phyloP scores from a whole-genome alignment of 2,797 vertebrate genomes.

The Xyrichtys novacula region DNA sequence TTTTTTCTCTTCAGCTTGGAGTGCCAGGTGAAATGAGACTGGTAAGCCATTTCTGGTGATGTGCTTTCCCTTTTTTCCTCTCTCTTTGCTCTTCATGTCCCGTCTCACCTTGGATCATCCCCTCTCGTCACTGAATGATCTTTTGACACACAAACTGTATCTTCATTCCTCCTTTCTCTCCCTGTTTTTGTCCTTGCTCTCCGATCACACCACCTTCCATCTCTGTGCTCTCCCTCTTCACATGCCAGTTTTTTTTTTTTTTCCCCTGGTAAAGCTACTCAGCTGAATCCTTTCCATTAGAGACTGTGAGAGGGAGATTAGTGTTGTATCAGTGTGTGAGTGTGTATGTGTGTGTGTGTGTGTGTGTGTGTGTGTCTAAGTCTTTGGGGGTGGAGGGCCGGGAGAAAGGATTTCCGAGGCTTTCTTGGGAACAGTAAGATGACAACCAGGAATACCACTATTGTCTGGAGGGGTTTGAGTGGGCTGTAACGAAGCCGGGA shows the following conservation, averaged over 20 bases:
- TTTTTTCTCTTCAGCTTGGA: constrained; percentile 66
- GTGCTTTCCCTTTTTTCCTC: constrained; percentile 12
- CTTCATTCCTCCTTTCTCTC: constrained; percentile 43
- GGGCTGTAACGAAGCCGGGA: constrained; percentile 28
- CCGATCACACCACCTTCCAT: constrained; percentile 41
- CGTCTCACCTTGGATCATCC: constrained; percentile 29
- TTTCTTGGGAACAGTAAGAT: constrained; percentile 69
- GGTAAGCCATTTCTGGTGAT: constrained; percentile 64
- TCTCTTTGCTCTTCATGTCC: constrained; percentile 35
- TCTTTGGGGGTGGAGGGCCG: constrained; percentile 62
- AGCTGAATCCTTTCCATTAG: constrained; percentile 81
- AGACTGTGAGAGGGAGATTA: constrained; percentile 81
- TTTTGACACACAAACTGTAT: constrained; percentile 51
- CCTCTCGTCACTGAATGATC: constrained; percentile 44
- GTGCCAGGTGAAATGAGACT: constrained; percentile 55
- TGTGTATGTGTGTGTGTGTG: constrained; percentile 37
- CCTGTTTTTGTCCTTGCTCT: constrained; percentile 46
- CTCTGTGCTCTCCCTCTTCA: constrained; percentile 50
- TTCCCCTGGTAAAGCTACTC: constrained; percentile 62
- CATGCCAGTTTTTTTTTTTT: constrained; percentile 34
- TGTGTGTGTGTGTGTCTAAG: constrained; percentile 40
- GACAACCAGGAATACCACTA: constrained; percentile 74
- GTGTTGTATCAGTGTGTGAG: constrained; percentile 67
- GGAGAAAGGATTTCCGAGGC: constrained; percentile 73
- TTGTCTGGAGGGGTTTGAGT: constrained; percentile 66